Base-by-base conservation (phyloP, 2,113 vertebrate genomes). In the Plecturocebus donacophilus region DNA sequence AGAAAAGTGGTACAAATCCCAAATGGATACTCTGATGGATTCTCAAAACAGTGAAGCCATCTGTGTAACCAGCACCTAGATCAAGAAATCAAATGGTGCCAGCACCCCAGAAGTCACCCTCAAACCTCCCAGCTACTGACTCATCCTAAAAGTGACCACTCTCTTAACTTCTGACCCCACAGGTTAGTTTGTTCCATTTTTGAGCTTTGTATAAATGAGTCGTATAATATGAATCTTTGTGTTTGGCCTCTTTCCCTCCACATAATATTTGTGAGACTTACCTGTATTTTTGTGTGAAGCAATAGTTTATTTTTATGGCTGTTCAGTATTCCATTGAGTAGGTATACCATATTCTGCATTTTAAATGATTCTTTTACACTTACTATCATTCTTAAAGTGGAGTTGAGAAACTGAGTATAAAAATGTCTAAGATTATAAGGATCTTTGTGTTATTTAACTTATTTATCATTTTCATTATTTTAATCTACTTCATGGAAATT, bases 401-500 rank as follows among this genome's bases (percentile, higher is more conserved):
- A 82, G 20, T 82, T 70, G 30, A 56, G 70, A 87, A 49, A 56
- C 14, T 77, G 61, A 61, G 56, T 58, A 71, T 58, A 81, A 42
- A 76, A 94, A 61, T 87, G 7, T 23, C 32, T 54, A 66, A 54
- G 47, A 54, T 77, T 64, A n/a, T 38, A 70, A 70, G 45, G 54
- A n/a, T 88, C 4, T n/a, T 40, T 84, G 38, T 75, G 66, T 83
- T 76, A 27, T 87, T 91, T 87, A 83, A 61, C 49, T 12, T 83
- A 42, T 5, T 91, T 32, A 61, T 91, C 49, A 35, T 75, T 96
- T 96, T 25, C 27, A 58, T 94, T 66, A 71, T 87, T 80, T 79
- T 83, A 70, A 66, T 56, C 38, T 82, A 42, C 71, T 87, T 82
- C 42, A 38, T 84, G 38, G 40, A 81, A 92, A 94, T 79, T 77